Evolutionary conservation across 1,140 invertebrate species (phyloP).

Genomic region (Macrocentrus cingulum): DNA sequence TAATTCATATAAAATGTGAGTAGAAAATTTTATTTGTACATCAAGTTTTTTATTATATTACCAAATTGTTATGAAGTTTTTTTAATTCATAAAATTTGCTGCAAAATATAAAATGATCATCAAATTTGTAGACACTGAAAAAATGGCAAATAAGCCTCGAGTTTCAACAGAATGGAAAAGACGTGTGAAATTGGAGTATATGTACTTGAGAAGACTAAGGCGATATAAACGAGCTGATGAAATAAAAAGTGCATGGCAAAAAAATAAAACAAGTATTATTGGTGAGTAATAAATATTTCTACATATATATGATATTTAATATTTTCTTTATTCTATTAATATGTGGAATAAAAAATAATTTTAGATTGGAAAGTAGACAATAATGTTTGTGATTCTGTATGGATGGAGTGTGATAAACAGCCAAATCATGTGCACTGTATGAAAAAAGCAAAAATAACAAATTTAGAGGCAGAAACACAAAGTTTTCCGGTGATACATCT

Average conservation of each 20-base stretch:
- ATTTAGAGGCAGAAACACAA: slow-evolving; percentile 65
- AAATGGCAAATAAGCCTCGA: slow-evolving; percentile 69
- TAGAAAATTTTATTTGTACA: no score
- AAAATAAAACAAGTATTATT: slow-evolving; percentile 64
- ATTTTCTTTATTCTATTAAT: slow-evolving; percentile 24
- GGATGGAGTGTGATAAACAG: slow-evolving; percentile 66
- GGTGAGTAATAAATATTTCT: slow-evolving; percentile 41
- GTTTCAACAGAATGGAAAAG: slow-evolving; percentile 86
- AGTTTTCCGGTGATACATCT: slow-evolving; percentile 77
- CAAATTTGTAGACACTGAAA: not conserved
- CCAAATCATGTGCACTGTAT: slow-evolving; percentile 77
- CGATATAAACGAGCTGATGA: slow-evolving; percentile 87
- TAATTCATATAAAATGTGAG: no score
- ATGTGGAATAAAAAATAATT: no score
- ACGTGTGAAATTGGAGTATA: slow-evolving; percentile 86
- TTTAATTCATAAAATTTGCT: no score
- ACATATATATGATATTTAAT: no score
- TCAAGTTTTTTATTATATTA: no score
- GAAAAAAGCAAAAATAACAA: slow-evolving; percentile 76
- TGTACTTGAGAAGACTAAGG: slow-evolving; percentile 82
- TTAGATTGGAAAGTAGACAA: slow-evolving; percentile 52
- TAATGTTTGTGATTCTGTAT: slow-evolving; percentile 66
- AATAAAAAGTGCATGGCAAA: slow-evolving; percentile 83
- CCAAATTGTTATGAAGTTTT: no score
- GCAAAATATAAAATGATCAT: no score